A percentile compares a stretch with the other conserved stretches of the same genome.
phyloP scores from a whole-genome alignment of 2,797 vertebrate species.

The Chaetophractus vellerosus region DNA sequence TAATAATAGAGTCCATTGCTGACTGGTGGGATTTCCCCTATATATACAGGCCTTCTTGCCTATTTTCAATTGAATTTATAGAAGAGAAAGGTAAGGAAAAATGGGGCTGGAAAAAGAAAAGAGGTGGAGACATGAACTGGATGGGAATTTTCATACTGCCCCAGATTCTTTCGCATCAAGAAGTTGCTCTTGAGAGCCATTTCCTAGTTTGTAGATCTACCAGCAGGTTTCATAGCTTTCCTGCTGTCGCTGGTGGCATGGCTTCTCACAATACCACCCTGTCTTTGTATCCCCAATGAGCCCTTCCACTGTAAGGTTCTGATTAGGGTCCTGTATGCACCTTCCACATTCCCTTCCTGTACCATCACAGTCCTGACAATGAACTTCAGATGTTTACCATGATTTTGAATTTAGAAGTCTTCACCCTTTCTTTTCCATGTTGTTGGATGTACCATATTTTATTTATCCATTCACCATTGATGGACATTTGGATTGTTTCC shows the following conservation, averaged over 20 bases:
- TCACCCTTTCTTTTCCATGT: constrained; percentile 4
- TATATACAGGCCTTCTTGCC: not conserved
- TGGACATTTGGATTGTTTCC: not conserved
- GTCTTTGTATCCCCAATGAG: constrained; percentile 91
- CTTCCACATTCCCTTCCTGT: too few relatives aligned
- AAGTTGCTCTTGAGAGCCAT: constrained; percentile 94
- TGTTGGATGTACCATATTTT: not conserved
- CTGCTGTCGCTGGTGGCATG: constrained; percentile 91
- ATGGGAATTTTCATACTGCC: constrained; percentile 69
- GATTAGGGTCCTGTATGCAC: not conserved
- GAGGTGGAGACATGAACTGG: not conserved
- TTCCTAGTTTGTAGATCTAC: constrained; percentile 93
- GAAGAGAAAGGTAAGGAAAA: constrained; percentile 12
- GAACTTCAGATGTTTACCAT: too few relatives aligned
- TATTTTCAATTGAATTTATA: constrained; percentile 40
- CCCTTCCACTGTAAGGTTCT: constrained; percentile 91
- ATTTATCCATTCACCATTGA: not conserved
- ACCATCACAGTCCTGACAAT: too few relatives aligned
- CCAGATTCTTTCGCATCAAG: constrained; percentile 89
- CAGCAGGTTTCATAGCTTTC: constrained; percentile 93
- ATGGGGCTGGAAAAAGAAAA: not conserved
- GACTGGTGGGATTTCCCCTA: not conserved
- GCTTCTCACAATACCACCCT: constrained; percentile 95
- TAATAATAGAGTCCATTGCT: not conserved
- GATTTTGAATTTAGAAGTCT: too few relatives aligned